phyloP scores from a whole-genome alignment of 2,113 vertebrate genomes.

The Leucopsar rothschildi region DNA sequence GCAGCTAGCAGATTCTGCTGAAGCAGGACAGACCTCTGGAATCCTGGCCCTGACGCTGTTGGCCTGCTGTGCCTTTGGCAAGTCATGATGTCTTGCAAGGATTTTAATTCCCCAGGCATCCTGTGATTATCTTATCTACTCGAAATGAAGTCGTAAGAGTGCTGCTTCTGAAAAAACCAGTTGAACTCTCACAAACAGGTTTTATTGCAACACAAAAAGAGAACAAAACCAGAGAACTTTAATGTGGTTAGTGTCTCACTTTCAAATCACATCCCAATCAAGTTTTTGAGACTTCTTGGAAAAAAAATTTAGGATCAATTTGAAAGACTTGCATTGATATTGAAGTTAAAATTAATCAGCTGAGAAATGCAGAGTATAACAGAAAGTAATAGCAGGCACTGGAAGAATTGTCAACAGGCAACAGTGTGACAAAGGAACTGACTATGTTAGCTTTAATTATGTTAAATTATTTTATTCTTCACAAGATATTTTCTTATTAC shows the following conservation, averaged over 20 bases:
- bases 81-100: background rate
- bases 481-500: background rate
- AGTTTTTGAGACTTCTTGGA: background rate
- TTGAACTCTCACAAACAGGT: background rate
- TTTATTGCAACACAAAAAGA: background rate
- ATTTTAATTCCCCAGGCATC: background rate
- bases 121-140: conserved; percentile 26
- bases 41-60: background rate
- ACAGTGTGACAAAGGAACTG: background rate
- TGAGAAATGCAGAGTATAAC: background rate
- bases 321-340: background rate
- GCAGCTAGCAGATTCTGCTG: background rate
- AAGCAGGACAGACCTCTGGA: background rate
- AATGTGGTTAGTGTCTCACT: background rate
- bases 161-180: background rate
- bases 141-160: background rate
- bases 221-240: background rate
- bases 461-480: background rate
- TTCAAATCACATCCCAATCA: background rate
- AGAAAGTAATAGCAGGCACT: background rate
- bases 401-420: background rate
- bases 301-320: background rate
- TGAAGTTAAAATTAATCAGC: background rate
- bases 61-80: conserved; percentile 36
- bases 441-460: background rate